These are phyloP conservation scores for Penaeus monodon DNA, from an alignment of 2,888 invertebrate species.

Conservation along the genomic window DNA sequence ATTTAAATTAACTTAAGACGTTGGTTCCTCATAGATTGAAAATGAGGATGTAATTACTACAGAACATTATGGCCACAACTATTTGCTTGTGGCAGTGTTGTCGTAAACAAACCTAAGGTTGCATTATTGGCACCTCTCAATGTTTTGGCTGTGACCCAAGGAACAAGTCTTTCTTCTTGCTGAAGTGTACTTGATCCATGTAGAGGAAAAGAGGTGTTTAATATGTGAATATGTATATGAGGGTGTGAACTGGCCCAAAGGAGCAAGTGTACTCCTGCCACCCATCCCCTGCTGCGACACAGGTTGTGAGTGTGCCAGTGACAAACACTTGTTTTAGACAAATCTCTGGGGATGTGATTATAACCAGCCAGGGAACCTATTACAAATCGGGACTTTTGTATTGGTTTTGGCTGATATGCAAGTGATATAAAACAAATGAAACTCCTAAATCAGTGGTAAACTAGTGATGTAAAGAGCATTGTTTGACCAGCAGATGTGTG, in stretches of 20 bases:
- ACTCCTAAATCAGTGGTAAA: conserved; percentile 16
- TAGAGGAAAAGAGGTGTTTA: conserved; percentile 27
- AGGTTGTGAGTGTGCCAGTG: conserved; percentile 41
- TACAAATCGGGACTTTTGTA: conserved; percentile 10
- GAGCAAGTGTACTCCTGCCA: conserved; percentile 11
- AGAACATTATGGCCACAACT: not conserved
- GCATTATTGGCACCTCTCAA: conserved; percentile 50
- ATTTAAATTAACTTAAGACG: too few relatives aligned
- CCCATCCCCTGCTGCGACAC: conserved; percentile 20
- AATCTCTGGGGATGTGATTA: not conserved
- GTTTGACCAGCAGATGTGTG: conserved; percentile 12
- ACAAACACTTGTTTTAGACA: conserved; percentile 23
- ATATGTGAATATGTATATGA: conserved; percentile 20
- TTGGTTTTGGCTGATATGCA: conserved; percentile 21
- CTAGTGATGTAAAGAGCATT: conserved; percentile 23
- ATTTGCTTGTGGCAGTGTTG: conserved; percentile 1
- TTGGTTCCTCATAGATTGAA: too few relatives aligned
- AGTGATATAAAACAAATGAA: conserved; percentile 14
- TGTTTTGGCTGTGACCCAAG: conserved; percentile 50
- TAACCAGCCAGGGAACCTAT: conserved; percentile 25
- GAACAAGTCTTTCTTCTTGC: conserved; percentile 35
- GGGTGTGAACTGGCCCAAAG: not conserved
- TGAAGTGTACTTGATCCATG: conserved; percentile 29
- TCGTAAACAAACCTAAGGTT: conserved; percentile 34
- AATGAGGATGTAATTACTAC: too few relatives aligned